Evolutionary conservation across 2,888 invertebrate species (phyloP), one percentile per base, ranked within the genome.

Genomic region (Yponomeuta evonymella): DNA sequence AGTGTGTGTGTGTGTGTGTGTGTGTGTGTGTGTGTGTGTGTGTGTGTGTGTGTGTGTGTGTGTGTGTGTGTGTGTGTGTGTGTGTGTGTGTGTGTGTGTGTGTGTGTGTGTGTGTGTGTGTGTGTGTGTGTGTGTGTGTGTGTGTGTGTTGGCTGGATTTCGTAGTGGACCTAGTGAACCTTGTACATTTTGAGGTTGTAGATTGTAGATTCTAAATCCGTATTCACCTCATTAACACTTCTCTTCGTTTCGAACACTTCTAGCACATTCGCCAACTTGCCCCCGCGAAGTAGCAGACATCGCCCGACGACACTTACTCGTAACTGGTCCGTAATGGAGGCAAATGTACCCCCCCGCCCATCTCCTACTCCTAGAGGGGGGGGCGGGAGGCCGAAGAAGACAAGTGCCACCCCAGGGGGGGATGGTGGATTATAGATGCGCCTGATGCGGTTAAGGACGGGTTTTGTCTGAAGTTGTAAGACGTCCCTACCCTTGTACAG

Each of bases 291-390:
- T 12, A 12, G 51, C 51, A 58, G 51, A 58, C 51, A 72, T 73
- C 72, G 66, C 71, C 75, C 72, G 78, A 75, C 75, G 76, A 72
- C 72, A 71, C 73, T 67, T 74, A 73, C 73, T 74, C 76, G 76
- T 81, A 82, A 82, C 79, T 80, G 79, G 76, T 74, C 75, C 68
- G 79, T 83, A 83, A 83, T 84, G 78, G 80, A 77, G 80, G 76
- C 78, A 79, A 79, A 78, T 77, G 76, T 71, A 75, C 75, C 75
- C 75, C 23, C 72, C 74, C 67, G 71, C 69, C 62, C 72, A 3
- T 67, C 73, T 65, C 68, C 70, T 71, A n/a, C 73, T 70, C 63
- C 63, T 29, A 30, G 69, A 15, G 43, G 43, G 48, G 48, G 67
- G 71, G 68, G 70, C 73, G 64, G 23, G 23, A 70, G 64, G 70